These are phyloP conservation scores for Pyrrhura leucotis DNA, from an alignment of 2,797 vertebrate species.

Conservation along the genomic window DNA sequence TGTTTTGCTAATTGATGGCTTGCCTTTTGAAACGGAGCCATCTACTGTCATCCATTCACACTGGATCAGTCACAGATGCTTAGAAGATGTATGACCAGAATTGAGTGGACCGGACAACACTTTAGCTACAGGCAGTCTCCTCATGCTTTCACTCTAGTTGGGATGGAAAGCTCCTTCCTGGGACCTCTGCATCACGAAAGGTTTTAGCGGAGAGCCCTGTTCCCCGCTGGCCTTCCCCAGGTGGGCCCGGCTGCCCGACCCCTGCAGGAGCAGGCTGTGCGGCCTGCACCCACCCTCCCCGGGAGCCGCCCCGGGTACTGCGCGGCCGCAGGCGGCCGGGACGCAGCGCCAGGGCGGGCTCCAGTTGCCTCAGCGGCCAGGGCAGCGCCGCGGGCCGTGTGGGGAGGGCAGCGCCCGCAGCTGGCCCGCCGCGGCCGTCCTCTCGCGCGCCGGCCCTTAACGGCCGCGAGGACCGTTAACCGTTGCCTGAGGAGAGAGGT, in stretches of 20 bases:
- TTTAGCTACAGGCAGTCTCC: neutral
- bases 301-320: neutral
- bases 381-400: neutral
- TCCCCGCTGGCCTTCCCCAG: neutral
- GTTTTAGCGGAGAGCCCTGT: neutral
- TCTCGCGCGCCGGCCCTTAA: neutral
- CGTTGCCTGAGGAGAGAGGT: neutral
- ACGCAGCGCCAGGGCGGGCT: neutral
- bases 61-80: neutral
- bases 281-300: neutral
- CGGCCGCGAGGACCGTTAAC: neutral
- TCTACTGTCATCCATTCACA: fast-evolving
- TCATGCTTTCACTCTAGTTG: neutral
- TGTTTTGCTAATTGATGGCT: fast-evolving
- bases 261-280: neutral
- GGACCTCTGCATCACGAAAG: neutral
- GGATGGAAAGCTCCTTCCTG: neutral
- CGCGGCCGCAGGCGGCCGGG: neutral
- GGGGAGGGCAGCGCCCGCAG: neutral
- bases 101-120: neutral
- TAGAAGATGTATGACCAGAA: too few relatives aligned
- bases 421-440: neutral
- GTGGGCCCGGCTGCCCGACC: neutral
- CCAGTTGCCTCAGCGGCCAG: neutral
- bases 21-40: neutral